Base-by-base conservation (phyloP, 2,888 invertebrate species). In the Zygothrica quintamaculata region DNA sequence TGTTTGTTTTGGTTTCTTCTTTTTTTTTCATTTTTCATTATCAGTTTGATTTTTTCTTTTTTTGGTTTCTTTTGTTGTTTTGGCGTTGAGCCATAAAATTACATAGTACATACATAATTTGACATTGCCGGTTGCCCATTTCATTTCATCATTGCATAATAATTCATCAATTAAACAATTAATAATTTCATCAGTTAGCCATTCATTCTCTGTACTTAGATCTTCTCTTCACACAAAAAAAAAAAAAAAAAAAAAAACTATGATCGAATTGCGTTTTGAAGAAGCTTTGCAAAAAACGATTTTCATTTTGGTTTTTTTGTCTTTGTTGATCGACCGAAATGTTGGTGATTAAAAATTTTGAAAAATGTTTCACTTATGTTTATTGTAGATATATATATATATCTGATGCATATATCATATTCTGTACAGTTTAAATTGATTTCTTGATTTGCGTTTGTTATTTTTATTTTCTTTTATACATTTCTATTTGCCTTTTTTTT, bases 341-440 rank as follows among this genome's bases (percentile, higher is more conserved):
- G 55, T 59, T 52, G 33, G 52, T 65, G 65, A 50, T 25, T 65
- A 65, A 43, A 58, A 61, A 11, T 43, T 53, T 60, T 43, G 15
- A 39, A 37, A 57, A 59, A 65, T 65, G 26, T 58, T 52, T 6
- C 26, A 26, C 26, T 6, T 29, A 29, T n/a, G 7, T 29, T 2
- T 29, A 29, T 29, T 29, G n/a, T 29, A 36, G 15, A 36, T 13
- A 4, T 13, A 15, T 36, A 68, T 44, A 55, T 16, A 43, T 40
- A 26, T 8, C 4, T 26, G 48, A 43, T 58, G 52, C 8, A 6
- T 48, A 36, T 44, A 56, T 40, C 42, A 36, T 58, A 48, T 36
- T 64, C 64, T 78, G 82, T 78, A 78, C 85, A 78, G 85, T 58
- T 78, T 78, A 74, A 84, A 85, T 43, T 42, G 4, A 29, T n/a